Percentiles rank a stretch among this genome's conserved stretches.
Evolutionary conservation across 2,113 vertebrate genomes (phyloP).

Genomic region (Hippocampus abdominalis): DNA sequence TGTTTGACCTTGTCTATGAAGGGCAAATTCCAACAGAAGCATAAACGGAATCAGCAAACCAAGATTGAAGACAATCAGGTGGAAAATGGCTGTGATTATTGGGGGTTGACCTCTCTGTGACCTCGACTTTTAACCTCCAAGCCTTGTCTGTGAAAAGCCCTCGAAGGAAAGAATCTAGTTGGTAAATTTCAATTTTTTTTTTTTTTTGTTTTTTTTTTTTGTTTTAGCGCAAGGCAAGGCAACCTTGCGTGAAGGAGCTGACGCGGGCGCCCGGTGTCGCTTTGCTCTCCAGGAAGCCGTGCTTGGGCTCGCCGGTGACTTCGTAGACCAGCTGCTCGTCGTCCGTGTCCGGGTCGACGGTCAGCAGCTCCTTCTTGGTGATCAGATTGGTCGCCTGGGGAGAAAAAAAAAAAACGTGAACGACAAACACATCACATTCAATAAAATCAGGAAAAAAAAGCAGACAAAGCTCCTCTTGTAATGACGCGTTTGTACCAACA

Average conservation of each 20-base stretch:
- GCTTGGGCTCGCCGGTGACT: slow-evolving; percentile 75
- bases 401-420: background rate
- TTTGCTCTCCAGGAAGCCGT: slow-evolving; percentile 87
- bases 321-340: slow-evolving; percentile 87
- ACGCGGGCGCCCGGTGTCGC: slow-evolving; percentile 73
- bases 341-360: slow-evolving; percentile 87
- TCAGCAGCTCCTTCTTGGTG: slow-evolving; percentile 92
- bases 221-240: too few species aligned
- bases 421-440: background rate
- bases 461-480: background rate
- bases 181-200: too few species aligned
- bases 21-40: too few species aligned
- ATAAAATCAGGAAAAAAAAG: background rate
- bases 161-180: too few species aligned
- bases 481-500: slow-evolving; percentile 16
- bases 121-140: too few species aligned
- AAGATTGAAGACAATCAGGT: too few species aligned
- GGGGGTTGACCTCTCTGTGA: too few species aligned
- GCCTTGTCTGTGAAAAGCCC: too few species aligned
- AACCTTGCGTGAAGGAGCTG: slow-evolving; percentile 85
- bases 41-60: too few species aligned
- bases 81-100: too few species aligned
- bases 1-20: too few species aligned
- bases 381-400: slow-evolving; percentile 87
- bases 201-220: too few species aligned